A percentile compares a stretch with the other conserved stretches of the same genome.
These are phyloP conservation scores for Torymus tubicola DNA, from an alignment of 2,888 invertebrate species.

Conservation along the genomic window DNA sequence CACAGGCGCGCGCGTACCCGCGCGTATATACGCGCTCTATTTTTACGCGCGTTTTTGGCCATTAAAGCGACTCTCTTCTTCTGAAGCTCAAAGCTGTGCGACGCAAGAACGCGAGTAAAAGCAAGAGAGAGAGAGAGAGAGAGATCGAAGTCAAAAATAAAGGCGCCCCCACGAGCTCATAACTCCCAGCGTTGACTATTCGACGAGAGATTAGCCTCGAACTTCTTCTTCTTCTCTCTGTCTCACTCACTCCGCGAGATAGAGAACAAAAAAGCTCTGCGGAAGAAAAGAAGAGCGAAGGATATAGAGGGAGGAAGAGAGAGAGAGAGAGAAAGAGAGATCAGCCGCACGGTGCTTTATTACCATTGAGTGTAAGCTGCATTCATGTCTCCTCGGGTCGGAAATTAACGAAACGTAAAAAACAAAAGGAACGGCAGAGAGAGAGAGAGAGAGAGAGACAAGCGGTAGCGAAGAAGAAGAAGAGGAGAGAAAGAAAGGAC, in stretches of 20 bases:
- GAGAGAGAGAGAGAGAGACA: constrained; percentile 14
- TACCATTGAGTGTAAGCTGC: constrained; percentile 50
- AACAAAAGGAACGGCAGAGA: constrained; percentile 25
- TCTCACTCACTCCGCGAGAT: constrained; percentile 9
- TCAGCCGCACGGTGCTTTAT: constrained; percentile 42
- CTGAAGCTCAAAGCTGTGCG: neutral
- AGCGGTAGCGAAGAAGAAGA: constrained; percentile 46
- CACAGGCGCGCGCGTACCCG: too few species aligned
- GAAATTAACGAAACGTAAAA: constrained; percentile 62
- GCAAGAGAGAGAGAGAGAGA: constrained; percentile 22
- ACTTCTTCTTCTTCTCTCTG: neutral
- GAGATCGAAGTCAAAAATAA: too few species aligned
- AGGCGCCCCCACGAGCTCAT: constrained; percentile 23
- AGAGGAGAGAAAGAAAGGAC: neutral
- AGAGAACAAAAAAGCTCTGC: neutral
- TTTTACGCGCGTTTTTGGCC: constrained; percentile 49
- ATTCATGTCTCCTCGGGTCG: constrained; percentile 55
- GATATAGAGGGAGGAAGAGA: neutral
- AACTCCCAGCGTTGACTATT: constrained; percentile 38
- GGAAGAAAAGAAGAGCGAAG: neutral
- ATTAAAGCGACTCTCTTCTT: constrained; percentile 45
- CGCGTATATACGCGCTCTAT: constrained; percentile 46
- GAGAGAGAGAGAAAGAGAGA: constrained; percentile 17
- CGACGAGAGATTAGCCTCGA: constrained; percentile 56
- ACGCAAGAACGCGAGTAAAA: constrained; percentile 50